Conservation (phyloP, 2,797 vertebrate species). For the Tadarida brasiliensis region DNA sequence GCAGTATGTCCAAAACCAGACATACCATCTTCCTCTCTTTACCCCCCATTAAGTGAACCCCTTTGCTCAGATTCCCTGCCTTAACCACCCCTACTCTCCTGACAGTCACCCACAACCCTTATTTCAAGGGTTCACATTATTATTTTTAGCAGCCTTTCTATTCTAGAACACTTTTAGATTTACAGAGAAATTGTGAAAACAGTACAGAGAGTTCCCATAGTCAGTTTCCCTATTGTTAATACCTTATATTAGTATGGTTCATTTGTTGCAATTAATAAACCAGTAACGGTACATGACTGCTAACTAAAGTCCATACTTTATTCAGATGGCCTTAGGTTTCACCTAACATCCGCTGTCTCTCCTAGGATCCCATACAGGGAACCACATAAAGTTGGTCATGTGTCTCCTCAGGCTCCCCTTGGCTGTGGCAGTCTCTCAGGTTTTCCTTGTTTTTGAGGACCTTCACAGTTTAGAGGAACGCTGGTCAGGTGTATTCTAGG, state of each 20-base stretch:
- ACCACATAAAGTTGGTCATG: neutral
- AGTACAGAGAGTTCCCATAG: neutral
- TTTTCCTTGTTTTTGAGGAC: neutral
- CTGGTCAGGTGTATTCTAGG: neutral
- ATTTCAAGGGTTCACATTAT: neutral
- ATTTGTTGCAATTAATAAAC: neutral
- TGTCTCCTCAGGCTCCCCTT: neutral
- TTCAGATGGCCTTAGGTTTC: slow-evolving; percentile 18
- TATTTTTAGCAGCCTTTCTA: neutral
- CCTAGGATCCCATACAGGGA: neutral
- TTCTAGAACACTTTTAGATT: neutral
- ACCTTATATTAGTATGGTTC: neutral
- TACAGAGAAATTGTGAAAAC: neutral
- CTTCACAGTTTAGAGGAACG: neutral
- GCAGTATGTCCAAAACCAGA: neutral
- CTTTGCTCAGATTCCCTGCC: neutral
- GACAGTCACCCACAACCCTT: neutral
- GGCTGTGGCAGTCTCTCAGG: neutral
- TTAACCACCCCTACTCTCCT: neutral
- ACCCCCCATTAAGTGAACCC: neutral
- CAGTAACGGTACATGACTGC: neutral
- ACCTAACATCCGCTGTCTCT: neutral
- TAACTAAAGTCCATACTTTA: neutral
- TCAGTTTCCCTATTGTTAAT: neutral
- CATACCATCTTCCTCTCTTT: neutral